phyloP scores from a whole-genome alignment of 92 coral and sea anemone species.

The Palythoa grandis region DNA sequence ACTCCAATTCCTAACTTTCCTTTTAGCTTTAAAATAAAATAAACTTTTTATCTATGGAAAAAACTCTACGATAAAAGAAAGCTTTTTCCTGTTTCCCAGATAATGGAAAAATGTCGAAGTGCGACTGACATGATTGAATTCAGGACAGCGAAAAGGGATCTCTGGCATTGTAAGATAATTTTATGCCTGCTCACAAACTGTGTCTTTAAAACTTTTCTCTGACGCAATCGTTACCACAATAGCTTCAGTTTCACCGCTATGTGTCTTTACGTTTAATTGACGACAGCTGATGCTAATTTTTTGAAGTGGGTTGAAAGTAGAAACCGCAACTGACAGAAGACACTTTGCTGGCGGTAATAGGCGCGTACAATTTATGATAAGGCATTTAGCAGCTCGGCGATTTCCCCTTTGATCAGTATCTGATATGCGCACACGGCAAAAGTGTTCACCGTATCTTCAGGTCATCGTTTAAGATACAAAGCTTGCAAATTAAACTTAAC shows the following conservation, averaged over 20 bases:
- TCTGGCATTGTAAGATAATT: not conserved
- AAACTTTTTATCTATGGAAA: not conserved
- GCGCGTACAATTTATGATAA: conserved; percentile 17
- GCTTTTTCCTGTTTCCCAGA: not conserved
- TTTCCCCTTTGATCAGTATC: conserved; percentile 33
- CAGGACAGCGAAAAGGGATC: not conserved
- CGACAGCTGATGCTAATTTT: conserved; percentile 47
- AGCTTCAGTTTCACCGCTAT: not conserved
- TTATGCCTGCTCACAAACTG: not conserved
- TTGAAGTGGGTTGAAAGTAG: conserved; percentile 39
- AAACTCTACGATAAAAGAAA: not conserved
- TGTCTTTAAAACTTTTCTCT: not conserved
- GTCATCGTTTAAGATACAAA: conserved; percentile 24
- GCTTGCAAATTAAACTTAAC: conserved; percentile 35
- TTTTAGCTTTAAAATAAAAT: not conserved
- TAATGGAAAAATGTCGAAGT: not conserved
- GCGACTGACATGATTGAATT: not conserved
- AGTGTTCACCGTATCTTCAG: conserved; percentile 28
- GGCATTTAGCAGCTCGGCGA: conserved; percentile 26
- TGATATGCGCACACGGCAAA: conserved; percentile 11
- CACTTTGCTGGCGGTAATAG: conserved; percentile 35
- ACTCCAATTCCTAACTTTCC: not conserved
- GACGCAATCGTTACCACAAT: not conserved
- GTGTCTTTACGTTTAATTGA: not conserved
- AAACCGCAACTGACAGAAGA: conserved; percentile 47